Evolutionary conservation across 2,888 invertebrate species (phyloP), one percentile per base, ranked within the genome.

Genomic region (Hydrotaea diabolus): DNA sequence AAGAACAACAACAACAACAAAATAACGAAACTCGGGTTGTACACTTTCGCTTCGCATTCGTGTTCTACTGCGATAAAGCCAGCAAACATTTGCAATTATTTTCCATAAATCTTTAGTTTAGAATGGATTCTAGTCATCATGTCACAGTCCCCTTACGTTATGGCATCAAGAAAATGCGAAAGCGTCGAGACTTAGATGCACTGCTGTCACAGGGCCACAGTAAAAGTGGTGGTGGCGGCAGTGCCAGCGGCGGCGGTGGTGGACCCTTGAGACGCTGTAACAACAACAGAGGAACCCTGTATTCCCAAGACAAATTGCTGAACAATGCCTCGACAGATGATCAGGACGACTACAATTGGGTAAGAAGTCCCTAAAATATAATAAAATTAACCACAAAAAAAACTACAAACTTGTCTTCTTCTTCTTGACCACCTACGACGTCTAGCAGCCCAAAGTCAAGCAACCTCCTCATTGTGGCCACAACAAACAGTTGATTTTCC

Each of bases 151-250:
- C 93, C 91, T 93, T 94, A 85, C 93, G 94, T 85, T 87, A 91
- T 69, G 93, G 93, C 59, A 93, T 94, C 87, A 96, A 96, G 92
- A 96, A 96, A 93, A 96, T 96, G 95, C 93, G 95, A 89, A 96
- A 96, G 90, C 94, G 96, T 87, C 94, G 95, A 89, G 96, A 96
- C 91, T 92, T 96, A 88, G 96, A 96, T 91, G 96, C 90, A 93
- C 86, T 93, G 82, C 74, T 82, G 77, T 71, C 82, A 55, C 77
- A 85, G 80, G 77, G 80, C 93, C 82, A 91, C 93, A 43, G 91
- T 93, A 17, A 79, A 72, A 39, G 71, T 46, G 5, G 64, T 78
- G 72, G 59, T 69, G 64, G 71, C 59, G 64, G 15, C 31, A 39
- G 83, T 77, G 19, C 49, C 72, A 49, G 80, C 69, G 26, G 71